Evolutionary conservation across 1,140 invertebrate species (phyloP).

Genomic region (Leptinotarsa lineolata): DNA sequence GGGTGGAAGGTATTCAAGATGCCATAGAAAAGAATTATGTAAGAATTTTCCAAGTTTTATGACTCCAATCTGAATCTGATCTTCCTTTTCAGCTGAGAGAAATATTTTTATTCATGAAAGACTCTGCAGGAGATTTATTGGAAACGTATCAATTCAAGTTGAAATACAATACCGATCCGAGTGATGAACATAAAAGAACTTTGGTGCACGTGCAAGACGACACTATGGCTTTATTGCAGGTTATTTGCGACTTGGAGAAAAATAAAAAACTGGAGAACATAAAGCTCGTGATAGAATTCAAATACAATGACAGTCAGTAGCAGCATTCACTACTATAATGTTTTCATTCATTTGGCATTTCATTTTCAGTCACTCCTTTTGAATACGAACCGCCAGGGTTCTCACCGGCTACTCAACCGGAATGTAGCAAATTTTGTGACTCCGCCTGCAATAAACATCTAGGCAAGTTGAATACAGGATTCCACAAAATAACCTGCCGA

Average conservation of each 20-base stretch:
- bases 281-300: neutral
- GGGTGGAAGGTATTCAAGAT: conserved; percentile 3
- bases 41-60: neutral
- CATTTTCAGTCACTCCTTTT: conserved; percentile 7
- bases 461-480: conserved; percentile 7
- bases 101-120: conserved; percentile 7
- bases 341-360: neutral
- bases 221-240: neutral
- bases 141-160: neutral
- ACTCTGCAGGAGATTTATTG: neutral
- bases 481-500: neutral
- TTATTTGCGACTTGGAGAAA: conserved; percentile 1
- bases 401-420: neutral
- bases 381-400: conserved; percentile 14
- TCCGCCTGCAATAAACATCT: neutral
- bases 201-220: neutral
- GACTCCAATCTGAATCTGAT: neutral
- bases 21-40: conserved; percentile 10
- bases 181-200: neutral
- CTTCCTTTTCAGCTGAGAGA: neutral
- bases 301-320: neutral
- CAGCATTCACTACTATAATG: neutral
- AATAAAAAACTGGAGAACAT: neutral
- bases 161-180: neutral
- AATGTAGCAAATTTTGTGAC: neutral